phyloP scores from a whole-genome alignment of 2,888 invertebrate genomes.

The Parasteatoda lunata region DNA sequence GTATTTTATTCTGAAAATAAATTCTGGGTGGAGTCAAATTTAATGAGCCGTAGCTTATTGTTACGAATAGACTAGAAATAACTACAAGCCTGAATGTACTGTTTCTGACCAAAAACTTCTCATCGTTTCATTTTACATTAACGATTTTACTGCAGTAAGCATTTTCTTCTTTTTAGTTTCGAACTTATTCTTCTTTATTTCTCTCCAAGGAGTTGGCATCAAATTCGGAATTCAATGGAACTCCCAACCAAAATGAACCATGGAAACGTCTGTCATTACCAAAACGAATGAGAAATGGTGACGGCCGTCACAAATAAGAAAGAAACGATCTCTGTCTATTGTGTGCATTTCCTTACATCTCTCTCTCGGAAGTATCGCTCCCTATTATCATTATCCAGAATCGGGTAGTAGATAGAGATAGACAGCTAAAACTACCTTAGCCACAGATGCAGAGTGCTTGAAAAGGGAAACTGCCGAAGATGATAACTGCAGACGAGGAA shows the following conservation, averaged over 20 bases:
- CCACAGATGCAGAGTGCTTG: not conserved
- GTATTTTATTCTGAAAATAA: too few relatives aligned
- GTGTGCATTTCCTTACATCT: constrained; percentile 1
- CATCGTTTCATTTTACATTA: not conserved
- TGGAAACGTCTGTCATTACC: not conserved
- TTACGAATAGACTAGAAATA: too few relatives aligned
- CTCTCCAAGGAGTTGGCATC: not conserved
- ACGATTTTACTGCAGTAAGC: not conserved
- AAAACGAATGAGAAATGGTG: not conserved
- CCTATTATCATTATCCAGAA: constrained; percentile 50
- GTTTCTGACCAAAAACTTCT: too few relatives aligned
- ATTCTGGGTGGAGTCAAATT: too few relatives aligned
- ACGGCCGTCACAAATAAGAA: not conserved
- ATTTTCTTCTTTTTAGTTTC: not conserved
- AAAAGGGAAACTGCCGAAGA: not conserved
- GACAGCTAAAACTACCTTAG: not conserved
- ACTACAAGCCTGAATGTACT: too few relatives aligned
- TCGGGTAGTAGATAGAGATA: constrained; percentile 7
- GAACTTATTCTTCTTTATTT: not conserved
- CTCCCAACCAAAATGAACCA: not conserved
- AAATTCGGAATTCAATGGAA: not conserved
- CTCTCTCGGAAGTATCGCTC: constrained; percentile 7
- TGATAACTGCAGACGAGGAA: not conserved
- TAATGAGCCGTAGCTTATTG: too few relatives aligned
- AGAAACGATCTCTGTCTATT: not conserved